Evolutionary conservation across 2,797 vertebrate genomes (phyloP), one percentile per base, ranked within the genome.

Genomic region (Picus viridis): DNA sequence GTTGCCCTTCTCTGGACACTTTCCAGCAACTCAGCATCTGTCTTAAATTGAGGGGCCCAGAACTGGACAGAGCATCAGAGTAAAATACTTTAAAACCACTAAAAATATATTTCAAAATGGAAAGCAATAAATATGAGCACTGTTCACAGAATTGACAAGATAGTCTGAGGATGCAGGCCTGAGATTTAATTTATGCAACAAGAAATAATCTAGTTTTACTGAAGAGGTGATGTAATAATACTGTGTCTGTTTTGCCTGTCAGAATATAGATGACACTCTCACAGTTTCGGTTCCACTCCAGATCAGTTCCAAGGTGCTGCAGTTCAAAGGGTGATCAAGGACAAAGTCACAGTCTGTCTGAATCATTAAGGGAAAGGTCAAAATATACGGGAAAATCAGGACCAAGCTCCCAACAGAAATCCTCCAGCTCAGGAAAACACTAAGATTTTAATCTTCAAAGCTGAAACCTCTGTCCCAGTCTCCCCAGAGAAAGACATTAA

Each of bases 271-370:
- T 39, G 68, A 47, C 88, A 91, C 88, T 97, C 96, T 88, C 96
- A 95, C 12, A 96, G 36, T 96, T 95, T 89, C 97, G 96, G 64
- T 97, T 96, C 69, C 92, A 86, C 58, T 96, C 95, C 85, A 97
- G 94, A 76, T 96, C 53, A 65, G 81, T 97, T 88, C 95, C 94
- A 93, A 92, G 96, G 89, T 92, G 88, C 64, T 96, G 93, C 88
- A 94, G 92, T 90, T 97, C 89, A 95, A 8, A 29, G 85, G 90
- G 57, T 83, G 91, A 73, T 97, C 96, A 69, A 95, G 75, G 77
- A 95, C 96, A 83, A 96, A 95, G 13, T 97, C 96, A 88, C 84
- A 93, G 56, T 93, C 94, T 20, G 56, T 93, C 94, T 20, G 72
- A 96, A 64, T 95, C 95, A 41, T 71, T 96, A 83, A 70, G 54